phyloP scores from a whole-genome alignment of 2,888 invertebrate species.

The Aelia acuminata region DNA sequence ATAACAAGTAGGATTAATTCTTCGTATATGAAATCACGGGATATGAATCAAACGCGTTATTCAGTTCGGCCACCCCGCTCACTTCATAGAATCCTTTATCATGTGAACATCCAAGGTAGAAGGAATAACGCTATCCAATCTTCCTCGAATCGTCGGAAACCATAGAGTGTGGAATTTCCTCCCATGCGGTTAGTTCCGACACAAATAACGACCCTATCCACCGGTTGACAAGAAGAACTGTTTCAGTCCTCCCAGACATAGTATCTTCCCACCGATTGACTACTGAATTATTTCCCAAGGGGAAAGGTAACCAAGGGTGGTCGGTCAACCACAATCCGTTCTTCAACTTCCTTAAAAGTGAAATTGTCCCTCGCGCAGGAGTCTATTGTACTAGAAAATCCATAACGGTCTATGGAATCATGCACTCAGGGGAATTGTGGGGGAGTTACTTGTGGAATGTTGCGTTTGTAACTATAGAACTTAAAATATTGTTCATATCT shows the following conservation, averaged over 20 bases:
- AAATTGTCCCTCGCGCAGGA: slow-evolving; percentile 25
- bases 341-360: slow-evolving; percentile 50
- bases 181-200: slow-evolving; percentile 10
- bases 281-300: slow-evolving; percentile 42
- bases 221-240: slow-evolving; percentile 36
- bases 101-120: neutral
- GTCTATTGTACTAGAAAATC: slow-evolving; percentile 23
- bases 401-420: neutral
- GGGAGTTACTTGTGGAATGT: neutral
- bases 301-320: slow-evolving; percentile 35
- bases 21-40: too few relatives aligned
- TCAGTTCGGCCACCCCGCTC: too few relatives aligned
- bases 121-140: slow-evolving; percentile 29
- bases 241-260: slow-evolving; percentile 27
- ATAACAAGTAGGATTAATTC: too few relatives aligned
- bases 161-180: neutral
- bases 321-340: slow-evolving; percentile 48
- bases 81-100: neutral
- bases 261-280: slow-evolving; percentile 35
- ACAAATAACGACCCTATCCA: neutral
- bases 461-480: neutral
- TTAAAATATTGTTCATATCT: too few relatives aligned
- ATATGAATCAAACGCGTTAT: too few relatives aligned
- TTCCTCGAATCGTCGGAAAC: slow-evolving; percentile 16
- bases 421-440: slow-evolving; percentile 1